Evolutionary conservation across 37 sponge, comb jelly and placozoan genomes (phyloP).

Genomic region (Aphrocallistes beatrix): DNA sequence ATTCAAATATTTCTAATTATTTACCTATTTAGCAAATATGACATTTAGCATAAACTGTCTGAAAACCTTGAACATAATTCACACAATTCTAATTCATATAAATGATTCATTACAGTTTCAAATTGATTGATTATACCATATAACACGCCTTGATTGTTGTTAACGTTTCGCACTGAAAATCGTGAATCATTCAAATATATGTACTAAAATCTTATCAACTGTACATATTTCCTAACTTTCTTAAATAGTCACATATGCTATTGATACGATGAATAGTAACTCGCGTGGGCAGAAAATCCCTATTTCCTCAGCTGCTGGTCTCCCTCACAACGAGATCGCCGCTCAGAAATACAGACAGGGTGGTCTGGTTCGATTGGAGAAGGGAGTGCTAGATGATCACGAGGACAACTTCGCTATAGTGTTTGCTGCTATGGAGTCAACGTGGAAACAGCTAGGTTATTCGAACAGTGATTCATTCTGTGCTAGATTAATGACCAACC

Average conservation of each 20-base stretch:
- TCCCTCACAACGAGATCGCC: constrained; percentile 99
- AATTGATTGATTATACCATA: too few relatives aligned
- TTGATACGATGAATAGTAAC: constrained; percentile 98
- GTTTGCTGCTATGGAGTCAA: constrained; percentile 99
- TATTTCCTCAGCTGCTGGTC: constrained; percentile 99
- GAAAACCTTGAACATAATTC: too few relatives aligned
- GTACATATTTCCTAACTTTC: not conserved
- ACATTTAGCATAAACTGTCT: too few relatives aligned
- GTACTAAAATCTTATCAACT: too few relatives aligned
- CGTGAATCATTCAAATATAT: too few relatives aligned
- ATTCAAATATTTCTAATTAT: too few relatives aligned
- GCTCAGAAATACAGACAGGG: constrained; percentile 97
- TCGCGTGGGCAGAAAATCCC: constrained; percentile 98
- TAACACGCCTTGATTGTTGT: too few relatives aligned
- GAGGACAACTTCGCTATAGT: constrained; percentile 99
- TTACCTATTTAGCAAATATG: too few relatives aligned
- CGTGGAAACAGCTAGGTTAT: constrained; percentile 98
- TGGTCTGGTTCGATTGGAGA: constrained; percentile 76
- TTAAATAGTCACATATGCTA: constrained; percentile 64
- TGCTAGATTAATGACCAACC: too few relatives aligned
- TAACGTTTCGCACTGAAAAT: too few relatives aligned
- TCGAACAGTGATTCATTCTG: constrained; percentile 51
- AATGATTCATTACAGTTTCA: too few relatives aligned
- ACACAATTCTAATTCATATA: too few relatives aligned
- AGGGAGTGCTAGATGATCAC: constrained; percentile 77